phyloP scores from a whole-genome alignment of 2,797 vertebrate species.

The Philypnodon macrostomus region DNA sequence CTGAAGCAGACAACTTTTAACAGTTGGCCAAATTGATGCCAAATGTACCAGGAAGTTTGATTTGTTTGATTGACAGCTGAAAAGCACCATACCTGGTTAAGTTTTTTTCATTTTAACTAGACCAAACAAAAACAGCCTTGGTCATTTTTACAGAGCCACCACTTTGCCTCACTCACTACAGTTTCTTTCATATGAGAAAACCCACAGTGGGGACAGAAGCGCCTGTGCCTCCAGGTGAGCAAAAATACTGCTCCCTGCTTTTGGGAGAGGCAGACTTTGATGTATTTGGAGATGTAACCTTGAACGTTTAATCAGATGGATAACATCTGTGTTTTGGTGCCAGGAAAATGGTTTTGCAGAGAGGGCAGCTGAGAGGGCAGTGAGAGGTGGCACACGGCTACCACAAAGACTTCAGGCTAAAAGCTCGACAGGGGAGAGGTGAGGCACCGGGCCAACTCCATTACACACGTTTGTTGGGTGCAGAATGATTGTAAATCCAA shows the following conservation, averaged over 20 bases:
- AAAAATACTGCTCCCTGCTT: constrained; percentile 58
- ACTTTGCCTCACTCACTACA: constrained; percentile 29
- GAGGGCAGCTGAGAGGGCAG: constrained; percentile 40
- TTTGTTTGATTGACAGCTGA: no score
- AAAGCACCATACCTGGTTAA: no score
- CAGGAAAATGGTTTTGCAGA: constrained; percentile 61
- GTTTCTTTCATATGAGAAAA: constrained; percentile 38
- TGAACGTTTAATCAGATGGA: constrained; percentile 74
- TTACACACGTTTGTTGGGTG: constrained; percentile 34
- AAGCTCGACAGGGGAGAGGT: constrained; percentile 44
- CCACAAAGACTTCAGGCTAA: constrained; percentile 53
- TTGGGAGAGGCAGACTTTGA: constrained; percentile 58
- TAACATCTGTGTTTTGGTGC: constrained; percentile 70
- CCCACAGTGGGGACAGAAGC: constrained; percentile 31
- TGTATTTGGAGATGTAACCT: constrained; percentile 72
- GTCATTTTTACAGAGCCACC: constrained; percentile 27
- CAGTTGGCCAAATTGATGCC: no score
- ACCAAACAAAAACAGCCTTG: constrained; percentile 1
- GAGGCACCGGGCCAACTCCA: constrained; percentile 40
- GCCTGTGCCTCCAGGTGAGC: constrained; percentile 41
- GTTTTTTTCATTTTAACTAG: no score
- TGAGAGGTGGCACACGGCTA: constrained; percentile 25
- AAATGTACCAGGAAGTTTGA: no score
- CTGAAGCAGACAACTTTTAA: no score
- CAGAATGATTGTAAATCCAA: constrained; percentile 31